phyloP scores from a whole-genome alignment of 2,113 vertebrate species.

The Oreocharis arfaki region DNA sequence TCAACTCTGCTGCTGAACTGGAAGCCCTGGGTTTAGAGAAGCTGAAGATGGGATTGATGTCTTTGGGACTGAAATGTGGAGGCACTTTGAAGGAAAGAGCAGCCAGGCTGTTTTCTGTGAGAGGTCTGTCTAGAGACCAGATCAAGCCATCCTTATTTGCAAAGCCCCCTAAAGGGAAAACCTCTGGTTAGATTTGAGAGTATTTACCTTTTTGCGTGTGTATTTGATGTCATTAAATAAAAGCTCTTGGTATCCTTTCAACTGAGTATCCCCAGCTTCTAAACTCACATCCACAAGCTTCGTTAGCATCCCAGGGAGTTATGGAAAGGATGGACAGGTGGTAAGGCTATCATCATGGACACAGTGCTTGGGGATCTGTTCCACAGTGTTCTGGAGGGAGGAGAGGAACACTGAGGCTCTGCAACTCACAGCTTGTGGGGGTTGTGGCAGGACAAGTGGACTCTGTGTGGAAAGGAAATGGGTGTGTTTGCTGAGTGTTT shows the following conservation, averaged over 20 bases:
- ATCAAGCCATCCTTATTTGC: slow-evolving; percentile 81
- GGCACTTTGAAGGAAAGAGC: slow-evolving; percentile 88
- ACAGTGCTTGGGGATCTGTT: neutral
- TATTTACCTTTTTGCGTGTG: neutral
- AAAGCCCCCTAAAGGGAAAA: slow-evolving; percentile 78
- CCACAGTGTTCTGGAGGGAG: neutral
- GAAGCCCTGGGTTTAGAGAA: slow-evolving; percentile 84
- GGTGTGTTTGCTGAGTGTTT: neutral
- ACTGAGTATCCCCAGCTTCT: neutral
- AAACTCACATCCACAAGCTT: neutral
- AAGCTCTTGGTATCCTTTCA: neutral
- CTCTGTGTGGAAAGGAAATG: neutral
- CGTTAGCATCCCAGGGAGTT: neutral
- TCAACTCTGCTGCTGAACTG: slow-evolving; percentile 73
- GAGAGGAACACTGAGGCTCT: neutral
- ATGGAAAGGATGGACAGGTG: neutral
- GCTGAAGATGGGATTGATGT: slow-evolving; percentile 81
- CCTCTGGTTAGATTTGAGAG: neutral
- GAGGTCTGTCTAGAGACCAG: slow-evolving; percentile 74
- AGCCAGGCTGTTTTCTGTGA: slow-evolving; percentile 80
- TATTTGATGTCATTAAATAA: neutral
- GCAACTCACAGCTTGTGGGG: neutral
- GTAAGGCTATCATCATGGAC: neutral
- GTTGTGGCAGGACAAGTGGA: neutral
- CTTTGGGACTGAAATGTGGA: slow-evolving; percentile 88